Base-by-base conservation (phyloP, 2,888 invertebrate species). In the Laothoe populi region DNA sequence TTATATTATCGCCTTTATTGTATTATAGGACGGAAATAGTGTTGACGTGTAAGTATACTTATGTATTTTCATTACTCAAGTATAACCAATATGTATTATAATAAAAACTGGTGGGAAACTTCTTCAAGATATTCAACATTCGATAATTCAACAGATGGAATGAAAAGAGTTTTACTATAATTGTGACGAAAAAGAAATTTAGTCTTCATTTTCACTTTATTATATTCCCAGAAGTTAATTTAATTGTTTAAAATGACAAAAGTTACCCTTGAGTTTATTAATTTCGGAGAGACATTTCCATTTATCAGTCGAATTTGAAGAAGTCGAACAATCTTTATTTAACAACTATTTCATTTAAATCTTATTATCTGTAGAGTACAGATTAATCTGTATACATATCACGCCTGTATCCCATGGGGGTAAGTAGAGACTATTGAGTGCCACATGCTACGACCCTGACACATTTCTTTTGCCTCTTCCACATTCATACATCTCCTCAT, bases 191-290 rank as follows among this genome's bases (percentile, higher is more conserved):
- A 53, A 11, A 16, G 53, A 53, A 31, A 19, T 16, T 26, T n/a
- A n/a, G 7, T 1, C 16, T 31, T 49, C 31, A 53, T 53, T 53
- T 31, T 35, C 19, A 2, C 35, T 10, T 35, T 46, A 35, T 53
- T 31, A 49, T 49, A 31, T 26, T 31, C 4, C 31, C 2, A 35
- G 4, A 26, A 19, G 16, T n/a, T 19, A 8, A 2, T 44, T 53
- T 35, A 53, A 53, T 53, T 53, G 35, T 53, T 53, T 35, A 16
- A 53, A 31, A 53, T 16, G 53, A 53, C 53, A 53, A 53, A 53
- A 53, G 53, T 53, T 53, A 19, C 31, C 8, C 31, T 4, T 35
- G 11, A 16, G 16, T 16, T 49, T 31, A 16, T 19, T 16, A 10
- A 3, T 49, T 53, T 11, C 16, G 4, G 13, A 53, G 4, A 35